Conservation (phyloP, 2,113 vertebrate genomes). For the Heterochromis multidens region DNA sequence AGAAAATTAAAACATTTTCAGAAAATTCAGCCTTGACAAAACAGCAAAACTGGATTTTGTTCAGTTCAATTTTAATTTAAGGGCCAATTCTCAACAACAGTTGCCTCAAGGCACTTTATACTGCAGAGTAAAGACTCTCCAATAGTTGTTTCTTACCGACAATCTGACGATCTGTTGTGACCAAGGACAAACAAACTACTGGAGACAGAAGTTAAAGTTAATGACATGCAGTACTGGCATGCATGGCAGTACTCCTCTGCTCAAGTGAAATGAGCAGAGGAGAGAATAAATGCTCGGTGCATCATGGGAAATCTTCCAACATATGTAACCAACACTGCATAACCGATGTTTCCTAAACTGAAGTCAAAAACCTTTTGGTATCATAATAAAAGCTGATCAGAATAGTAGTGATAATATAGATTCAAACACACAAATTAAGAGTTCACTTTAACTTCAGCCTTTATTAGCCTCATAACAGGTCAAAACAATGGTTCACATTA, state of each 20-base stretch:
- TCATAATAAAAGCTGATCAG: not conserved
- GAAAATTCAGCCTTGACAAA: no score
- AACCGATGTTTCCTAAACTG: not conserved
- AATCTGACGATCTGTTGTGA: not conserved
- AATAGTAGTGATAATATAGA: not conserved
- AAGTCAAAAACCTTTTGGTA: not conserved
- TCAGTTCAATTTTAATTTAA: no score
- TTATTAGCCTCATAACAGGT: not conserved
- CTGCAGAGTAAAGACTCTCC: not conserved
- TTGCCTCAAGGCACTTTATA: not conserved
- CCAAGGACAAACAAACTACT: not conserved
- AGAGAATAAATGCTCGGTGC: not conserved
- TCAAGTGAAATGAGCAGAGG: no score
- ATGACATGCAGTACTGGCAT: not conserved
- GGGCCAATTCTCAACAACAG: not conserved
- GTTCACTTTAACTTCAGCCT: not conserved
- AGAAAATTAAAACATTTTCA: no score
- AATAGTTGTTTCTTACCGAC: not conserved
- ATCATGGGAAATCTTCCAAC: not conserved
- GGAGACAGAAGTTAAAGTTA: not conserved
- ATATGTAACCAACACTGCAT: not conserved
- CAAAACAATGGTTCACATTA: not conserved
- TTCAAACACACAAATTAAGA: not conserved
- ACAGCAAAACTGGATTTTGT: no score
- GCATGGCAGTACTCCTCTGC: no score